Percentiles rank a stretch among this genome's conserved stretches.
Evolutionary conservation across 2,888 invertebrate species (phyloP).

Genomic region (Orthosia cruda): DNA sequence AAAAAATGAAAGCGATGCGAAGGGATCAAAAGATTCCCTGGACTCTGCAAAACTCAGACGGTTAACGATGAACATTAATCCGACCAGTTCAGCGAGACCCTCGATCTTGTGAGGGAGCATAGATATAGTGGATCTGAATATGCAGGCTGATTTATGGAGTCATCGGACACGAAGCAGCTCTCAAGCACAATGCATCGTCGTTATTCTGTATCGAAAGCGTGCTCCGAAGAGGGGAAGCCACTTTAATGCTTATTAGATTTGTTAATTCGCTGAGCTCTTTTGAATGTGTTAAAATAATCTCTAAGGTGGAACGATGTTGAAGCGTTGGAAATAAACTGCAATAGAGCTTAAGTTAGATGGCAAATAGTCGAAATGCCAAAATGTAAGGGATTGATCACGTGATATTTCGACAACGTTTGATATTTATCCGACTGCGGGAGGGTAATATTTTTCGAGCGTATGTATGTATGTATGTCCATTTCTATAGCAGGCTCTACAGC

Average conservation of each 20-base stretch:
- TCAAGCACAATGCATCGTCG: conserved; percentile 79
- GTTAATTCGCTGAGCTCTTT: conserved; percentile 37
- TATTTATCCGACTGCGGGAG: too few species aligned
- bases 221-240: conserved; percentile 54
- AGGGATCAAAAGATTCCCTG: conserved; percentile 82
- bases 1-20: conserved; percentile 69
- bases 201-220: conserved; percentile 72
- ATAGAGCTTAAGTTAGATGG: background rate
- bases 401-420: too few species aligned
- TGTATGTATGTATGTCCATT: too few species aligned
- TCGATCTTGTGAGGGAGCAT: conserved; percentile 8
- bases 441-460: too few species aligned
- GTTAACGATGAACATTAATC: conserved; percentile 75
- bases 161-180: conserved; percentile 80
- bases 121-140: conserved; percentile 49
- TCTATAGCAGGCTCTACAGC: too few species aligned
- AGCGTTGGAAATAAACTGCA: background rate
- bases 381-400: background rate
- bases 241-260: conserved; percentile 65
- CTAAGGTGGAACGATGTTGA: background rate
- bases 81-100: conserved; percentile 70
- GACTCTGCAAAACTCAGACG: conserved; percentile 78
- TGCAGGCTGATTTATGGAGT: conserved; percentile 68
- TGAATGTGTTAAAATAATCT: conserved; percentile 19
- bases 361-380: background rate